A percentile compares a stretch with the other conserved stretches of the same genome.
These are phyloP conservation scores for Cyaniris semiargus DNA, from an alignment of 2,888 invertebrate species.

Conservation along the genomic window DNA sequence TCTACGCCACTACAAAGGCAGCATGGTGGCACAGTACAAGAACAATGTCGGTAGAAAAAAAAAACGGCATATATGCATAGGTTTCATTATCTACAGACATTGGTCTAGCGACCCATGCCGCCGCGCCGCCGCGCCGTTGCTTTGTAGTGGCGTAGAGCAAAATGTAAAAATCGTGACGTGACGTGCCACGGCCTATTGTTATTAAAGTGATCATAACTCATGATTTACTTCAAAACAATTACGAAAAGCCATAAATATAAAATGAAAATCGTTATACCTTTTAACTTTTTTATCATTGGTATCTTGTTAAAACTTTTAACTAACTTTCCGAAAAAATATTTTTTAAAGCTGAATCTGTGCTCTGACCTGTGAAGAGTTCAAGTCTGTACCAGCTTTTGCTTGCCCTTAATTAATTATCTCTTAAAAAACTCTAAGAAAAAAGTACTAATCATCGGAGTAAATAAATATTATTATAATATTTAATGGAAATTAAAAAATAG, in stretches of 20 bases:
- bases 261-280: background rate
- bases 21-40: too few relatives aligned
- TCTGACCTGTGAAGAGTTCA: background rate
- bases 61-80: too few relatives aligned
- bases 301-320: conserved; percentile 5
- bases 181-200: too few relatives aligned
- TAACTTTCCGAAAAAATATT: conserved; percentile 13
- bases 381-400: background rate
- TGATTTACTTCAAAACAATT: background rate
- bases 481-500: background rate
- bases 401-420: background rate
- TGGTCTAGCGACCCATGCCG: too few relatives aligned
- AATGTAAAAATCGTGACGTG: too few relatives aligned
- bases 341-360: background rate
- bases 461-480: background rate
- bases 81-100: too few relatives aligned
- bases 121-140: too few relatives aligned
- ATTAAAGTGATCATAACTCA: too few relatives aligned
- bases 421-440: background rate
- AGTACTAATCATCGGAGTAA: background rate
- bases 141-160: too few relatives aligned
- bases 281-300: background rate
- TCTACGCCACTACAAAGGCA: too few relatives aligned
- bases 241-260: background rate
- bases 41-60: too few relatives aligned